Percentiles rank a stretch among this genome's conserved stretches.
Conservation (phyloP, 2,888 invertebrate species). For the Caenorhabditis sp. region DNA sequence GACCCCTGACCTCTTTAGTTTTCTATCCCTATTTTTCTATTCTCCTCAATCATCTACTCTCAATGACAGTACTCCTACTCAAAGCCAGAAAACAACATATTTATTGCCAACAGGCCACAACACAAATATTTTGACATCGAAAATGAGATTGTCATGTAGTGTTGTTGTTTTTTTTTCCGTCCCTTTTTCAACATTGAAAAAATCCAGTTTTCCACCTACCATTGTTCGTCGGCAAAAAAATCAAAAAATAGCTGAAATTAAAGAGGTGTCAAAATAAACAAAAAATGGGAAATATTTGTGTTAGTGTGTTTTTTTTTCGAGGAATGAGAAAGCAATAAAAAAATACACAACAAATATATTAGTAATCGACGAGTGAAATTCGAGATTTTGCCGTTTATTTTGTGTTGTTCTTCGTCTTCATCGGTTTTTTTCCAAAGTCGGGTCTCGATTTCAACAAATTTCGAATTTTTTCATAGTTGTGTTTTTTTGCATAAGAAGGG, state of each 20-base stretch:
- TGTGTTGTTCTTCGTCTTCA: too few relatives aligned
- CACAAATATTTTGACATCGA: background rate
- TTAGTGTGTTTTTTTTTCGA: background rate
- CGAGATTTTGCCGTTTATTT: too few relatives aligned
- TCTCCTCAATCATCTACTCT: too few relatives aligned
- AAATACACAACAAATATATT: background rate
- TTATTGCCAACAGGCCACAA: background rate
- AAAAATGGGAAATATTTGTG: background rate
- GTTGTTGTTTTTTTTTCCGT: background rate
- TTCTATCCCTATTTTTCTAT: too few relatives aligned
- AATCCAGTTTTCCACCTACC: background rate
- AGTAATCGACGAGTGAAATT: background rate
- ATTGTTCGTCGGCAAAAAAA: background rate
- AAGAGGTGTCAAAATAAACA: slow-evolving; percentile 1
- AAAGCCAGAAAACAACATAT: background rate
- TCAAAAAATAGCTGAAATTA: background rate
- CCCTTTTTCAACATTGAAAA: background rate
- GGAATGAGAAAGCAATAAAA: background rate
- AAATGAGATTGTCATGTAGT: background rate
- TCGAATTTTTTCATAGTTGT: background rate
- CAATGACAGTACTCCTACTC: too few relatives aligned
- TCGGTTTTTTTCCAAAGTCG: background rate
- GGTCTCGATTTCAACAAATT: background rate
- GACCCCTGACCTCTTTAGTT: background rate
- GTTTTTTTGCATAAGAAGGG: background rate